These are phyloP conservation scores for Serrognathus titanus DNA, from an alignment of 2,888 invertebrate species.

Conservation along the genomic window DNA sequence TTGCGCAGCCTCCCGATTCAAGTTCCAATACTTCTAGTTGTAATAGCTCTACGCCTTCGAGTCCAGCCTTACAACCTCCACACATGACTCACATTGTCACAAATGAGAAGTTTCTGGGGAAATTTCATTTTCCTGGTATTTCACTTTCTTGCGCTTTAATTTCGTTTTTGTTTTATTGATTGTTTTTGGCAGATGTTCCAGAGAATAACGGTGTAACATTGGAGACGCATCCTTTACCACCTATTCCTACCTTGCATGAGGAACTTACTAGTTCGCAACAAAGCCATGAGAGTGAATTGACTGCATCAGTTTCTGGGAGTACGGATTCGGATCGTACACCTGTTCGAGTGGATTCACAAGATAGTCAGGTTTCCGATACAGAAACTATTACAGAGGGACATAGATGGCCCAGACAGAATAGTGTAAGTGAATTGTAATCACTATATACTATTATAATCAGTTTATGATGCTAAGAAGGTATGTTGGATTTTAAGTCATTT, in stretches of 20 bases:
- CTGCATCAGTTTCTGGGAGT: constrained; percentile 65
- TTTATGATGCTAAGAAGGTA: too few relatives aligned
- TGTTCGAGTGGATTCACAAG: constrained; percentile 78
- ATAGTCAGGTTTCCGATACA: constrained; percentile 68
- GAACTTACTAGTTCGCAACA: constrained; percentile 58
- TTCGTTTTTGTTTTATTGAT: not conserved
- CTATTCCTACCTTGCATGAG: constrained; percentile 36
- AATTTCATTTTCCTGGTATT: constrained; percentile 29
- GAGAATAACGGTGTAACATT: constrained; percentile 53
- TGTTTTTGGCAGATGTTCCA: constrained; percentile 40
- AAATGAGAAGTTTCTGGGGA: too few relatives aligned
- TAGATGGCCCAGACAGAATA: constrained; percentile 78
- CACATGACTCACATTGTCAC: constrained; percentile 44
- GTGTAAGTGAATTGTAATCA: constrained; percentile 52
- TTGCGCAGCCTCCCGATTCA: constrained; percentile 69
- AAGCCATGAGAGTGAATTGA: constrained; percentile 69
- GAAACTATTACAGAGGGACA: constrained; percentile 53
- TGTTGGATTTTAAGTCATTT: too few relatives aligned
- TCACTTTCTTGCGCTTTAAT: not conserved
- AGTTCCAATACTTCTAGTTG: constrained; percentile 94
- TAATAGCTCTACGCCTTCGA: constrained; percentile 94
- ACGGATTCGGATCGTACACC: constrained; percentile 81
- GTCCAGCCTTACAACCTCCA: constrained; percentile 67
- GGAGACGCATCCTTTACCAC: constrained; percentile 52
- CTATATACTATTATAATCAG: too few relatives aligned